Conservation (phyloP, 64 coral and sea anemone genomes). For the Stichodactyla mertensii region DNA sequence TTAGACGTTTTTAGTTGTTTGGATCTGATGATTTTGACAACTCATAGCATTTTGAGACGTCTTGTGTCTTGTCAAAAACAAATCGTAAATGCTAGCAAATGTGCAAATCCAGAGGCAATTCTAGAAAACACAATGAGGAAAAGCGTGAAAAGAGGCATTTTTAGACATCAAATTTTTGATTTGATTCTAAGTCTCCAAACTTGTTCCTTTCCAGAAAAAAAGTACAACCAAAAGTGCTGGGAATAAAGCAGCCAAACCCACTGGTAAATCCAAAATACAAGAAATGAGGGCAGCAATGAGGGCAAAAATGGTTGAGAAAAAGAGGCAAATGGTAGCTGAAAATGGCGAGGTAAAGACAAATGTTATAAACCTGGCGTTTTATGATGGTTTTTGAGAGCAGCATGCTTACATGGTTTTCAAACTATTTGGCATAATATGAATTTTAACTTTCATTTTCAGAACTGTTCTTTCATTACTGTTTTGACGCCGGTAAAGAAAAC, state of each 20-base stretch:
- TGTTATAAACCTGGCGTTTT: background rate
- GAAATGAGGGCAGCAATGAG: slow-evolving; percentile 86
- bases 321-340: slow-evolving; percentile 36
- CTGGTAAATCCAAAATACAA: slow-evolving; percentile 45
- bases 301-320: slow-evolving; percentile 71
- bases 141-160: too few species aligned
- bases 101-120: too few species aligned
- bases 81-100: too few species aligned
- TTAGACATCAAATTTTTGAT: too few species aligned
- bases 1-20: too few species aligned
- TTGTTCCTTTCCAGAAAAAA: slow-evolving; percentile 18
- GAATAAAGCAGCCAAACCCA: slow-evolving; percentile 10
- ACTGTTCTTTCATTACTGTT: slow-evolving; percentile 60
- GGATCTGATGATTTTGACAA: too few species aligned
- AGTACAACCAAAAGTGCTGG: background rate
- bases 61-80: too few species aligned
- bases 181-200: too few species aligned
- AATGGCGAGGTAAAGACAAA: background rate
- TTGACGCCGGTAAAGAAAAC: slow-evolving; percentile 71
- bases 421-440: background rate
- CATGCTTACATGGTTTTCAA: background rate
- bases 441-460: slow-evolving; percentile 40
- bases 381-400: background rate
- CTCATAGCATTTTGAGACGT: too few species aligned
- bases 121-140: background rate